Evolutionary conservation across 2,797 vertebrate genomes (phyloP), one percentile per base, ranked within the genome.

Genomic region (Cynopterus sphinx): DNA sequence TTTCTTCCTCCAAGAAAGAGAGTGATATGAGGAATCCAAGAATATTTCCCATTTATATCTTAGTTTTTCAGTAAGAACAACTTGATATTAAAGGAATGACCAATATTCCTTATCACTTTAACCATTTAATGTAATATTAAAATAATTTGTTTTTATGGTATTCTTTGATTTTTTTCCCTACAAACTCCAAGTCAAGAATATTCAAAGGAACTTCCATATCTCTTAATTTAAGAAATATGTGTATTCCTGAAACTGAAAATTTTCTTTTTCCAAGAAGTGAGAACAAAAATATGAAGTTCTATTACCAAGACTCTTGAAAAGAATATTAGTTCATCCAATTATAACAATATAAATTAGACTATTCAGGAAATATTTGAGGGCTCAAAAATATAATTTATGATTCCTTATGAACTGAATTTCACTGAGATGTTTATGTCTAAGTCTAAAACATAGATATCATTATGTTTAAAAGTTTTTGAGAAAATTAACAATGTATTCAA

Each of bases 201-300:
- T 83, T 87, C 61, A 89, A 88, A 93, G 55, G 49, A 89, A 78
- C 11, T 63, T 94, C 41, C 89, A 1, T 70, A 13, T 90, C 71
- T 91, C 90, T 96, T 83, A 84, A 84, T 77, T 95, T 90, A 94
- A 96, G 87, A 96, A 93, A 95, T 61, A 39, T 31, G 67, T 53
- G 55, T 83, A 74, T 88, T 87, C 33, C 65, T 93, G 78, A 89
- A 82, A 94, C 71, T 61, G 11, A 49, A 49, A 49, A 49, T 91
- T 86, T 57, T 77, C 46, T 51, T 68, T 75, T 86, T 75, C 77
- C 57, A 90, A 81, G 53, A 82, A 94, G 9, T 86, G 33, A 83
- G n/a, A 94, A 90, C 41, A 94, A 92, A 36, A 91, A 91, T 88
- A 94, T 61, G 39, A 94, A 95, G 16, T 94, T 93, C 46, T 96